Evolutionary conservation across 2,888 invertebrate genomes (phyloP).

Genomic region (Neoaliturus tenellus): DNA sequence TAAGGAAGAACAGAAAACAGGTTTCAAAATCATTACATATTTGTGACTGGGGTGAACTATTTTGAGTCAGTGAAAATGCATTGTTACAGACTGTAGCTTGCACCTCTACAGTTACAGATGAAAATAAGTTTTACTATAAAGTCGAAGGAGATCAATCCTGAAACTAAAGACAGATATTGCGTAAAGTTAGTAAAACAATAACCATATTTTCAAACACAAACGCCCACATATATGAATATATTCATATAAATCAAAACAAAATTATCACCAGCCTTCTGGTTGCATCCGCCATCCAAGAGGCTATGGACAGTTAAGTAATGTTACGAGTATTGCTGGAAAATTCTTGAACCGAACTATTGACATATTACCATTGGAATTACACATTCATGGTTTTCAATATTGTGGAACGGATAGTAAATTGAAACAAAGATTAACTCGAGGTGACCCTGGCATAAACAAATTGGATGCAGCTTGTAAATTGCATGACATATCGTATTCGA

Average conservation of each 20-base stretch:
- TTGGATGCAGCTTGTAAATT: not conserved
- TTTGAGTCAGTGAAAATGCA: not conserved
- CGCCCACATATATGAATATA: too few relatives aligned
- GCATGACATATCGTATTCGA: slow-evolving; percentile 10
- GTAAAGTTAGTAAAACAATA: not conserved
- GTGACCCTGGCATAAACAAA: slow-evolving; percentile 18
- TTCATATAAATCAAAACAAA: not conserved
- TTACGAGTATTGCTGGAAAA: not conserved
- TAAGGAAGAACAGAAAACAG: not conserved
- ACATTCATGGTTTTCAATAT: slow-evolving; percentile 3
- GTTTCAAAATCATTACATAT: not conserved
- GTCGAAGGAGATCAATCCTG: not conserved
- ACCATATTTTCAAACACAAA: too few relatives aligned
- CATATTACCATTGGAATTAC: slow-evolving; percentile 18
- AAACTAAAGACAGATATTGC: not conserved
- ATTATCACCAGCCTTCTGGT: not conserved
- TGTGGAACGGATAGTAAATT: not conserved
- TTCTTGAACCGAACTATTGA: not conserved
- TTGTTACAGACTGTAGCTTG: not conserved
- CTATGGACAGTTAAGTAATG: not conserved
- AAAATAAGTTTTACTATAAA: not conserved
- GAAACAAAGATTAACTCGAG: not conserved
- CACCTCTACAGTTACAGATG: not conserved
- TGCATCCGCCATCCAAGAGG: not conserved
- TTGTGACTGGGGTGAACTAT: not conserved